A percentile compares a stretch with the other conserved stretches of the same genome.
phyloP scores from a whole-genome alignment of 2,113 vertebrate genomes.

The Megalops atlanticus region DNA sequence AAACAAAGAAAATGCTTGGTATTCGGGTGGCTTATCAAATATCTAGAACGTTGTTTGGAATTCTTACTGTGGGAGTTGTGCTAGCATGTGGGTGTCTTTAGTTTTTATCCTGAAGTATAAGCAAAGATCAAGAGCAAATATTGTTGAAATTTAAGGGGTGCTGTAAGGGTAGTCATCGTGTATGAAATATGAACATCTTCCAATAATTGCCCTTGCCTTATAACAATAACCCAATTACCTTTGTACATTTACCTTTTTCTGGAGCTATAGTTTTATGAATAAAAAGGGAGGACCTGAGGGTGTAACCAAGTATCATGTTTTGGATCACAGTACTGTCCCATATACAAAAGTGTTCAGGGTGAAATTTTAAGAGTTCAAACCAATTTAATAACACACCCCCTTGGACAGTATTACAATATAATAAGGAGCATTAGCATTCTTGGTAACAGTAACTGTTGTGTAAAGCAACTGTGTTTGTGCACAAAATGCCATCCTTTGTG shows the following conservation, averaged over 20 bases:
- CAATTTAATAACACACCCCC: too few relatives aligned
- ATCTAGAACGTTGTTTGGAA: slow-evolving; percentile 4
- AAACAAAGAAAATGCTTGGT: slow-evolving; percentile 43
- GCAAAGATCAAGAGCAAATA: not conserved
- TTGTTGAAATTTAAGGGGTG: not conserved
- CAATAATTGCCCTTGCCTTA: not conserved
- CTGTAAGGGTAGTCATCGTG: not conserved
- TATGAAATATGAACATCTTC: not conserved
- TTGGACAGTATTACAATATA: too few relatives aligned
- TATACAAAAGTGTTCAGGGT: not conserved
- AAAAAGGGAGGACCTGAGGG: not conserved
- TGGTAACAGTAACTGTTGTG: too few relatives aligned
- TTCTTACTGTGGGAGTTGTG: not conserved
- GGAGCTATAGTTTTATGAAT: not conserved
- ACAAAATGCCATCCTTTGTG: not conserved
- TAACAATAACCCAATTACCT: not conserved
- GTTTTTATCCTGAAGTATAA: not conserved
- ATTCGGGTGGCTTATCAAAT: slow-evolving; percentile 39
- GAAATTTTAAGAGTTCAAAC: too few relatives aligned
- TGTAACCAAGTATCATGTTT: too few relatives aligned
- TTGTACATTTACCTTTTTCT: slow-evolving; percentile 2
- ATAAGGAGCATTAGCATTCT: too few relatives aligned
- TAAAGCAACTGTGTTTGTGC: too few relatives aligned
- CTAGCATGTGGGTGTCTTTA: not conserved
- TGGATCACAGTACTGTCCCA: too few relatives aligned